Evolutionary conservation across 2,113 vertebrate genomes (phyloP).

Genomic region (Osmerus eperlanus): DNA sequence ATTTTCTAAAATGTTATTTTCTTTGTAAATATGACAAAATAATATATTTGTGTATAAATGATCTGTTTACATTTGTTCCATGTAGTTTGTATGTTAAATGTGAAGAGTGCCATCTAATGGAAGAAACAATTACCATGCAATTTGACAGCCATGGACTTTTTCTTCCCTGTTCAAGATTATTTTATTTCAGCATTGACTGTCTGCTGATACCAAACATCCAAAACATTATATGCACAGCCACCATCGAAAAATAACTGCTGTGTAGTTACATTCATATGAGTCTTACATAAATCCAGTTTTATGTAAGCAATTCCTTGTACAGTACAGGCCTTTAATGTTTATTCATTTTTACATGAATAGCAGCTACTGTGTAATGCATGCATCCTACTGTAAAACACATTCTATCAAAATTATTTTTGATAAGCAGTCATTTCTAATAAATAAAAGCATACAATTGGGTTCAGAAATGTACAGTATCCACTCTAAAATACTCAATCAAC

Average conservation of each 20-base stretch:
- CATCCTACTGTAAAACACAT: too few relatives aligned
- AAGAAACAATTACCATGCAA: not conserved
- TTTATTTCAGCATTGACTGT: not conserved
- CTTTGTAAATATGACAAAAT: not conserved
- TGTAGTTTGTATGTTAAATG: conserved; percentile 1
- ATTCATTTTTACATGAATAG: not conserved
- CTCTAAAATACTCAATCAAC: conserved; percentile 8
- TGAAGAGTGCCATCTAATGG: conserved; percentile 26
- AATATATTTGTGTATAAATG: not conserved
- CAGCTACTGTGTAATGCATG: too few relatives aligned
- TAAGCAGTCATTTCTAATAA: not conserved
- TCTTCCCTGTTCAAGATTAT: too few relatives aligned
- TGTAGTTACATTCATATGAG: not conserved
- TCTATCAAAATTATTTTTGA: too few relatives aligned
- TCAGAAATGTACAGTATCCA: conserved; percentile 43
- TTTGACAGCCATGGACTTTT: too few relatives aligned
- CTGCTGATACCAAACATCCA: not conserved
- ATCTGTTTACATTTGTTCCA: conserved; percentile 5
- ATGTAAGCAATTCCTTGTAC: not conserved
- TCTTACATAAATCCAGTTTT: not conserved
- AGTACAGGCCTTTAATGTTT: not conserved
- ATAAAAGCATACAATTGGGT: conserved; percentile 11
- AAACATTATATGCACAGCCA: not conserved
- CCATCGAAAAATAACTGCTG: not conserved
- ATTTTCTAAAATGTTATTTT: too few relatives aligned